Evolutionary conservation across 2,797 vertebrate genomes (phyloP), one percentile per base, ranked within the genome.

Genomic region (Lepilemur septentrionalis): DNA sequence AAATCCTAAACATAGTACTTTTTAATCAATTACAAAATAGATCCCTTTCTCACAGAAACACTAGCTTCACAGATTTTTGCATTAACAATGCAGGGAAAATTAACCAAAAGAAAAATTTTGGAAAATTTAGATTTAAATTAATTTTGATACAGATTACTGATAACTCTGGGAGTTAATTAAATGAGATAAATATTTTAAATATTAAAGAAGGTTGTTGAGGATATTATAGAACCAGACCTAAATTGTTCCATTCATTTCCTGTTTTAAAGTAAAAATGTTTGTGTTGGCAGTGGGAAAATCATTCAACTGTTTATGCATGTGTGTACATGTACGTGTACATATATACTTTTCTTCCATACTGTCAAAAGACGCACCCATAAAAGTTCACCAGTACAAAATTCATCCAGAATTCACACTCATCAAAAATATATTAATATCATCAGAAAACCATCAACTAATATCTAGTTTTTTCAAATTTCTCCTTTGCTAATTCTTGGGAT

Each of bases 311-410:
- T 80, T 80, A 32, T 18, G 22, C 63, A 3, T 50, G 4, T 65
- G 14, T n/a, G 12, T 4, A 43, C 38, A 5, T 52, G n/a, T 0
- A 70, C 23, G 83, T 18, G n/a, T 2, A 61, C 12, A 90, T 4
- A 65, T 10, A 35, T 5, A 43, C 25, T 87, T 95, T 94, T 85
- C 72, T 93, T 79, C 43, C 46, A 50, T 41, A 86, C 2, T 81
- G 50, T 94, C 15, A 48, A 72, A 82, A 95, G 46, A 72, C 10
- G 78, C 43, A 61, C n/a, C 13, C 92, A 25, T 85, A 95, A 94
- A 96, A 89, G 82, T 67, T 91, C 14, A 92, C 20, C 72, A 85
- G 25, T 43, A 86, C 12, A 89, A 97, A 95, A 86, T 48, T 92
- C 18, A 90, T 78, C 80, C 80, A 81, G 57, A 92, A 20, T 91